Evolutionary conservation across 2,888 invertebrate species (phyloP).

Genomic region (Leptura quadrifasciata): DNA sequence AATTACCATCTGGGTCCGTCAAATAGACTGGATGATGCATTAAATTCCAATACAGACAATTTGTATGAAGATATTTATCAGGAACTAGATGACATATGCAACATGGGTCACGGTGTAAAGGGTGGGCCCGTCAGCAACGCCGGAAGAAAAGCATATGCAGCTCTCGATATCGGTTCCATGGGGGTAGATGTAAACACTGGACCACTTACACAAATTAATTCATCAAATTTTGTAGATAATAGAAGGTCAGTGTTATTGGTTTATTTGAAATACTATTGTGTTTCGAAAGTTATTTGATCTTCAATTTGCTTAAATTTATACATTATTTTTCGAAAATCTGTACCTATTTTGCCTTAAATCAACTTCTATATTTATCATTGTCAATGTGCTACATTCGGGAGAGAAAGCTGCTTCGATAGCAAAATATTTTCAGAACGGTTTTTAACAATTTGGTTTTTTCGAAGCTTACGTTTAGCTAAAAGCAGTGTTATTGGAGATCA

Average conservation of each 20-base stretch:
- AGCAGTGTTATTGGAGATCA: background rate
- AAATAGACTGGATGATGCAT: conserved; percentile 83
- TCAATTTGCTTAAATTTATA: background rate
- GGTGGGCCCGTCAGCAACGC: conserved; percentile 67
- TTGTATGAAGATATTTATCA: conserved; percentile 85
- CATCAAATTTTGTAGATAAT: conserved; percentile 72
- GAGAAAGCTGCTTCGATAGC: too few relatives aligned
- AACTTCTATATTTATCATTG: too few relatives aligned
- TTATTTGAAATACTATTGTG: background rate
- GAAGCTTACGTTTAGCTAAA: background rate
- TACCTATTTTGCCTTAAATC: too few relatives aligned
- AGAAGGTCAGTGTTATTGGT: conserved; percentile 74
- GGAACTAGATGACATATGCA: conserved; percentile 78
- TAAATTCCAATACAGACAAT: conserved; percentile 79
- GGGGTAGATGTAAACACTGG: conserved; percentile 81
- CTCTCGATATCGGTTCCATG: conserved; percentile 82
- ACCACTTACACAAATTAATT: conserved; percentile 75
- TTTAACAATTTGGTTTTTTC: too few relatives aligned
- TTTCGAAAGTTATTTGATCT: background rate
- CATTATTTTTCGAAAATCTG: too few relatives aligned
- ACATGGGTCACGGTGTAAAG: conserved; percentile 76
- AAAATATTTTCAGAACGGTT: too few relatives aligned
- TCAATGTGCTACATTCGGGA: too few relatives aligned
- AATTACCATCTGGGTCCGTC: conserved; percentile 90
- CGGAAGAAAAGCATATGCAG: conserved; percentile 80